Base-by-base conservation (phyloP, 2,797 vertebrate genomes). In the Fundulus diaphanus region DNA sequence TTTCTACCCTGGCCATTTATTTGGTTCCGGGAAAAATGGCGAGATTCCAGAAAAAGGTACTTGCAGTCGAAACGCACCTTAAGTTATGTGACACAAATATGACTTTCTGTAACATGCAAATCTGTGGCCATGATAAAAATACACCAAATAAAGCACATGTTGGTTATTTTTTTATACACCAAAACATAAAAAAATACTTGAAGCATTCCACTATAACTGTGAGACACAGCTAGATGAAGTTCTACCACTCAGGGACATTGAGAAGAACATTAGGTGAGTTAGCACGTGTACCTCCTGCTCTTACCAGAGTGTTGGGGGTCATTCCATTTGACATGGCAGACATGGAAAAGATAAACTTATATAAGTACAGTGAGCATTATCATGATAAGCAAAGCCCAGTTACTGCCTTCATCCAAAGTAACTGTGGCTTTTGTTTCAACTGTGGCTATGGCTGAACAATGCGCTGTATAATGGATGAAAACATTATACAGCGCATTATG, bases 251-350 rank as follows among this genome's bases (percentile, higher is more conserved):
- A 66, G 79, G 74, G 77, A 84, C 81, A 89, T 68, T 85, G 37
- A 86, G 49, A 82, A 68, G 42, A 80, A 81, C 81, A 89, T 70
- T 71, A 82, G 73, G 81, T 71, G 76, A 80, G 78, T 95, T 90
- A 90, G 96, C 94, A 96, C 93, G 96, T 97, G 96, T 98, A 99
- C 98, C 98, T 99, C 98, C 98, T 99, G 97, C 96, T 98, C 98
- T 99, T 99, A 99, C 98, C 98, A 94, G 97, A 96, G 96, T 93
- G 95, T 94, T 95, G 97, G 96, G n/a, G 95, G 96, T 96, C 96
- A 97, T 96, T 97, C 98, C 97, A 95, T 96, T 93, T 95, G 92
- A 96, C 95, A 96, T 96, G 97, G 97, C 98, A 98, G 96, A 96
- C 96, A 97, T 95, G 96, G 96, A 98, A 99, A 95, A 96, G 90